Percentiles rank a stretch among this genome's conserved stretches.
Evolutionary conservation across 2,113 vertebrate species (phyloP).

Genomic region (Rhadina sibilatrix): DNA sequence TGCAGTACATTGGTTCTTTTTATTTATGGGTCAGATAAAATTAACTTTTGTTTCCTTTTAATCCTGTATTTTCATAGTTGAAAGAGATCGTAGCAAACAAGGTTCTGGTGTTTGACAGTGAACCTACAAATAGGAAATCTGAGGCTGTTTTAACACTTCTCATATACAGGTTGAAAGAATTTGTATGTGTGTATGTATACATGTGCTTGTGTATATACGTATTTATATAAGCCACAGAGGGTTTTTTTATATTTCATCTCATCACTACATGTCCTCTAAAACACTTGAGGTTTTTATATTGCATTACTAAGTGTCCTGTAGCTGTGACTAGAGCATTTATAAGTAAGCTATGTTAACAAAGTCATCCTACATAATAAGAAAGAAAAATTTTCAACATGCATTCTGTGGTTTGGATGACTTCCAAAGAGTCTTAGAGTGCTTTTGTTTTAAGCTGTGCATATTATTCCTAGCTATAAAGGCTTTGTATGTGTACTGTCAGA

Average conservation of each 20-base stretch:
- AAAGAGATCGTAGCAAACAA: slow-evolving; percentile 28
- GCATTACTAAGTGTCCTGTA: slow-evolving; percentile 28
- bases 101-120: slow-evolving; percentile 57
- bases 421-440: slow-evolving; percentile 44
- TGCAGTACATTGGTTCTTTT: slow-evolving; percentile 87
- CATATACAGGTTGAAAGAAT: slow-evolving; percentile 25
- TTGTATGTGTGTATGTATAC: slow-evolving; percentile 16
- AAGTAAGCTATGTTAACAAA: not conserved
- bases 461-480: slow-evolving; percentile 26
- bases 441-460: slow-evolving; percentile 2
- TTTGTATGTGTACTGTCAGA: slow-evolving; percentile 36
- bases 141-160: slow-evolving; percentile 45
- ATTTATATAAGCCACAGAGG: not conserved
- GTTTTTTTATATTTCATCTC: slow-evolving; percentile 26
- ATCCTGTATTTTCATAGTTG: slow-evolving; percentile 71
- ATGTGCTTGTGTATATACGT: slow-evolving; percentile 29
- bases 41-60: slow-evolving; percentile 92
- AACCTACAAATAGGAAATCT: slow-evolving; percentile 31
- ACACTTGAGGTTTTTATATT: slow-evolving; percentile 53
- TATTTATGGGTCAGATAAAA: slow-evolving; percentile 89
- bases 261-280: slow-evolving; percentile 28
- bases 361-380: not conserved
- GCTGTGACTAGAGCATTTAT: slow-evolving; percentile 36
- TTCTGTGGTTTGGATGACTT: slow-evolving; percentile 49
- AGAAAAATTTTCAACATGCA: not conserved